Base-by-base conservation (phyloP, 2,113 vertebrate species). In the Malurus melanocephalus region DNA sequence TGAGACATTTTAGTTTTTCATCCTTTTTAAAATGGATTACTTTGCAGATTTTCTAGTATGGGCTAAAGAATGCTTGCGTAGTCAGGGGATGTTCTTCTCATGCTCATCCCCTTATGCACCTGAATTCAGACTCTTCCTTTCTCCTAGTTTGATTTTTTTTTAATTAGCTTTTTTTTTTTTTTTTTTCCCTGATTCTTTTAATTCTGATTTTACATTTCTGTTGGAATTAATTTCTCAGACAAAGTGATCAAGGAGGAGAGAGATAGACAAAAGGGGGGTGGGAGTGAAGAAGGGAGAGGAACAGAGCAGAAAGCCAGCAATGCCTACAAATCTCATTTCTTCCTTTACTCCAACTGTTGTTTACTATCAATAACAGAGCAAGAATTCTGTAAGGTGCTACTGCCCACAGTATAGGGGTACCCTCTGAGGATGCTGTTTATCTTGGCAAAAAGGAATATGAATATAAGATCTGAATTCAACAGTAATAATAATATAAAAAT, bases 131-230 rank as follows among this genome's bases (percentile, higher is more conserved):
- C 8, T 2, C 64, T 94, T 73, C 38, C 8, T 66, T 87, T 40
- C 27, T 45, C 20, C 8, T n/a, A 38, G 5, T 17, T 76, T 10
- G 1, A 52, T 64, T 28, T 4, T 14, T 0, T 24, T 32, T 17
- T 4, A 45, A 45, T 68, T 55, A 17, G 3, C 1, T 69, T 20
- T 16, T 7, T 23, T 17, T 69, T 20, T 16, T 7, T 23, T 17
- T 1, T 26, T 9, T 5, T 45, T 53, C 52, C 6, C 5, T 43
- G 16, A 0, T 22, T 67, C 3, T 46, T 48, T 65, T n/a, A 30
- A 16, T 32, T 40, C 14, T 80, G 27, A 48, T 86, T 92, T 78
- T 65, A 68, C 13, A 48, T 81, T 76, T 72, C 51, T 57, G 3
- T 42, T 49, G 32, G 16, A 81, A 72, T 67, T 65, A 0, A 42